Evolutionary conservation across 64 coral and sea anemone species (phyloP).

Genomic region (Montipora efflorescens): DNA sequence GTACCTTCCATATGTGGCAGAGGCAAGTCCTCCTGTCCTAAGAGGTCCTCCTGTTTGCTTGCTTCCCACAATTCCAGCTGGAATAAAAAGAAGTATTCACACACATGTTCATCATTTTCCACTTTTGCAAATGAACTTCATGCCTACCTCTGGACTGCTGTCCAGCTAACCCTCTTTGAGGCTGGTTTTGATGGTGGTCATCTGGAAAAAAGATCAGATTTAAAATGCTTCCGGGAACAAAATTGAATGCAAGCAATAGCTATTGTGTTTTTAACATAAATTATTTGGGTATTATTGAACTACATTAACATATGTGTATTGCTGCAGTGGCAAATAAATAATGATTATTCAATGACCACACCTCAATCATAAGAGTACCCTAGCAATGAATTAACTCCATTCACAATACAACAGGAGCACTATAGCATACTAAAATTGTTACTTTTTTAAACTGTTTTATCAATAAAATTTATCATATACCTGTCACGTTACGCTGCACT

Average conservation of each 20-base stretch:
- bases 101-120: too few species aligned
- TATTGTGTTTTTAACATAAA: too few species aligned
- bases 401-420: too few species aligned
- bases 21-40: slow-evolving; percentile 19
- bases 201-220: background rate
- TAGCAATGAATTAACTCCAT: too few species aligned
- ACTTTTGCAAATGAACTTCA: background rate
- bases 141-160: background rate
- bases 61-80: background rate
- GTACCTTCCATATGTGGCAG: slow-evolving; percentile 42
- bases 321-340: too few species aligned
- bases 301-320: too few species aligned
- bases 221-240: background rate
- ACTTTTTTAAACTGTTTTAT: background rate
- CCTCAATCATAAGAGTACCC: too few species aligned
- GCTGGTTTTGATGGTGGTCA: slow-evolving; percentile 4
- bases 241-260: background rate
- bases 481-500: background rate
- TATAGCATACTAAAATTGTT: background rate
- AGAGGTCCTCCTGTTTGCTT: background rate
- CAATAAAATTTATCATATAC: background rate
- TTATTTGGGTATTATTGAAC: too few species aligned
- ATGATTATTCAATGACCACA: too few species aligned
- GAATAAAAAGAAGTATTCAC: background rate
- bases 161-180: background rate